phyloP scores from a whole-genome alignment of 64 coral and sea anemone genomes.

The Dendrophyllia cribrosa region DNA sequence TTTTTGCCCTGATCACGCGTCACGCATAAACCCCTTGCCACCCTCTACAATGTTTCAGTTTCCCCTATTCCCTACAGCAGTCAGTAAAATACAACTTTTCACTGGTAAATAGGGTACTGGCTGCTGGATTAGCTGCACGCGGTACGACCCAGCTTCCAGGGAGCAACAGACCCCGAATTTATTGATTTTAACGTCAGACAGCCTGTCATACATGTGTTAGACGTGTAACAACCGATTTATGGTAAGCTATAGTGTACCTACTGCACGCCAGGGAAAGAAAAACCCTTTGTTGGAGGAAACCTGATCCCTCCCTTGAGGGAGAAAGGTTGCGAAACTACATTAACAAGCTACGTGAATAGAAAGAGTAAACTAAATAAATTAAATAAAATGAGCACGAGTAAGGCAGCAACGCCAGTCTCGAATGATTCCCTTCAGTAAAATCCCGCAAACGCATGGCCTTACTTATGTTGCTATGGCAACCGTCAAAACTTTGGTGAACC shows the following conservation, averaged over 20 bases:
- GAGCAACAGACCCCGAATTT: constrained; percentile 20
- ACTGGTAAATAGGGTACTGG: constrained; percentile 11
- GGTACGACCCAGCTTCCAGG: neutral
- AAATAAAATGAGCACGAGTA: neutral
- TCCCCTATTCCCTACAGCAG: too few species aligned
- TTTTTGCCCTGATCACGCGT: too few species aligned
- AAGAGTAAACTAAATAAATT: neutral
- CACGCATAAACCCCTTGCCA: too few species aligned
- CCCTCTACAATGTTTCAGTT: too few species aligned
- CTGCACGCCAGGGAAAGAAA: constrained; percentile 49
- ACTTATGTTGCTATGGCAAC: constrained; percentile 32
- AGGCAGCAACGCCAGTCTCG: too few species aligned
- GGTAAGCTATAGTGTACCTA: constrained; percentile 18
- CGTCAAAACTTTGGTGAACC: constrained; percentile 18
- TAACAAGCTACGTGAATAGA: neutral
- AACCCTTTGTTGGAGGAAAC: constrained; percentile 53
- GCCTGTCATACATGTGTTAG: too few species aligned
- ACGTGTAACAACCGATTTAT: neutral
- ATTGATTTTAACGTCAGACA: too few species aligned
- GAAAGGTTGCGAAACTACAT: constrained; percentile 19
- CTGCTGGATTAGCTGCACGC: neutral
- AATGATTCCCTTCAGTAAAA: constrained; percentile 18
- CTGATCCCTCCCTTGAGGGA: constrained; percentile 63
- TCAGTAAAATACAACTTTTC: constrained; percentile 6
- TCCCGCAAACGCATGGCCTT: neutral